These are phyloP conservation scores for Panopea generosa DNA, from an alignment of 2,888 invertebrate genomes.

Conservation along the genomic window DNA sequence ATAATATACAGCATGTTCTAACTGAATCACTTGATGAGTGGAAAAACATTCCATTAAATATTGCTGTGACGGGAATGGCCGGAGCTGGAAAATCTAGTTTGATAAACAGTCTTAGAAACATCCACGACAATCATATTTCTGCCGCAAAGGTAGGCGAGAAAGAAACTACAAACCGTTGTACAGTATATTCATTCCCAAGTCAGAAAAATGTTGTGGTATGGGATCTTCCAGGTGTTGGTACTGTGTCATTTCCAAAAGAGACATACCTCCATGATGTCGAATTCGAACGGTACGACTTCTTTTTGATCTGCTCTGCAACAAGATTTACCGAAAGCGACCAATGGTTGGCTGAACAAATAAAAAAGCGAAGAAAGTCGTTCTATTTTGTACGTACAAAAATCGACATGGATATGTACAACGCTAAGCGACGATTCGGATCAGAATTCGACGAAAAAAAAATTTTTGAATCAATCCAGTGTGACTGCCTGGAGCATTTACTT, in stretches of 20 bases:
- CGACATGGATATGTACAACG: constrained; percentile 2
- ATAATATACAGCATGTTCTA: too few relatives aligned
- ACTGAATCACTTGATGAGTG: constrained; percentile 21
- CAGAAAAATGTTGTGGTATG: constrained; percentile 40
- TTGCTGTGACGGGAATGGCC: constrained; percentile 32
- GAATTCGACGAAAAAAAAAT: too few relatives aligned
- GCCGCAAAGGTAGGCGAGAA: constrained; percentile 38
- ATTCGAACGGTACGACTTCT: constrained; percentile 44
- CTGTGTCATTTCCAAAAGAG: constrained; percentile 32
- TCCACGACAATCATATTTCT: constrained; percentile 30
- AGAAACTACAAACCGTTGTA: constrained; percentile 29
- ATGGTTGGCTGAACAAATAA: constrained; percentile 44
- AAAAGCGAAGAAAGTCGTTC: constrained; percentile 14
- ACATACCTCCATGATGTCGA: constrained; percentile 24
- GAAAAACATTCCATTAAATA: constrained; percentile 16
- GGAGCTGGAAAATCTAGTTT: constrained; percentile 45
- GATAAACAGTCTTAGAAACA: constrained; percentile 35
- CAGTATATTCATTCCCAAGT: constrained; percentile 29
- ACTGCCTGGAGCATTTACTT: too few relatives aligned
- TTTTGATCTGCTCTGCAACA: constrained; percentile 38
- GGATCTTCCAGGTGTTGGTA: constrained; percentile 56
- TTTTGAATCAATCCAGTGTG: too few relatives aligned
- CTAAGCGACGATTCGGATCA: too few relatives aligned
- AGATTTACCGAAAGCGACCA: constrained; percentile 51
- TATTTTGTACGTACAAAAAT: constrained; percentile 36